Evolutionary conservation across 2,797 vertebrate species (phyloP), one percentile per base, ranked within the genome.

Genomic region (Netta rufina): DNA sequence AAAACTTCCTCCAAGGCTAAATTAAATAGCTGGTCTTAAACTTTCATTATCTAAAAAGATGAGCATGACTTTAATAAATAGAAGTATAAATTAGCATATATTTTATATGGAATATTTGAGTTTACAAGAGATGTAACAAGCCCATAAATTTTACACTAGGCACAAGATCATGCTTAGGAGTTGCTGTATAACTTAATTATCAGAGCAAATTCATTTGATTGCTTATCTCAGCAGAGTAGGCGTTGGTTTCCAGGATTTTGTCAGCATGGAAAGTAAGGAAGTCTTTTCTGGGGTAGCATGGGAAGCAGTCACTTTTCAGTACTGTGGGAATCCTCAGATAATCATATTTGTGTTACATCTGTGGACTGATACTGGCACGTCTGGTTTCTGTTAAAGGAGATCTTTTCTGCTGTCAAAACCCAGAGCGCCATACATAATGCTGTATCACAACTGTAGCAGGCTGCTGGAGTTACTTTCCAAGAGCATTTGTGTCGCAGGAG

Each of bases 311-410:
- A 16, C 64, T 69, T 47, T n/a, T 47, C 32, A 69, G 66, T 41
- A 75, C 70, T 75, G 56, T 79, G 81, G 62, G 85, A 96, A 95
- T 83, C 71, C 87, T 95, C 70, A 82, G 43, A 57, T 87, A 92
- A 95, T 86, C 41, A 49, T 61, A 57, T n/a, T 76, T 74, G 76
- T 76, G 14, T 74, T 84, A 43, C 33, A 87, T 93, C 80, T 80
- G 67, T 73, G 36, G 45, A 28, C 38, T 49, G 36, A 45, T 60
- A 82, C 17, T 93, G 39, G 13, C 39, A 6, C 15, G 43, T 49
- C 75, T 92, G 89, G 36, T 87, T 96, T 95, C 85, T 92, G 69
- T 71, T 82, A 86, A 86, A 86, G 36, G 25, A 73, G 87, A 9
- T 41, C 13, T 67, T 84, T 56, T 66, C n/a, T 74, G 27, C 41